Conservation (phyloP, 2,888 invertebrate species). For the Morpho achilles region DNA sequence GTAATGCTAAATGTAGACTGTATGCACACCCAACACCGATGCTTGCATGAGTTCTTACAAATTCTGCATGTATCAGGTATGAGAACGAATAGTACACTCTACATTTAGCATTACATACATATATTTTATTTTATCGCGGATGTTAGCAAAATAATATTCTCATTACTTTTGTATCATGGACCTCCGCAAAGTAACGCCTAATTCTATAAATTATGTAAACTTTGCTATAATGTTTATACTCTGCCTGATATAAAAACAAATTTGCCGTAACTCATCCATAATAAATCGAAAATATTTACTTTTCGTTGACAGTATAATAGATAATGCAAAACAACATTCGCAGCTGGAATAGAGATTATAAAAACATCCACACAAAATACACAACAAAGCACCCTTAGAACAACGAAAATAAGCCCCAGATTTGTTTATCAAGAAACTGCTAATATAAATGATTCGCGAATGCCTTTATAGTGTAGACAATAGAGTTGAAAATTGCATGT, state of each 20-base stretch:
- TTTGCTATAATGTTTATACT: neutral
- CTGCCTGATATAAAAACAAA: neutral
- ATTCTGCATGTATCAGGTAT: too few species aligned
- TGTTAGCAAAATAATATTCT: too few species aligned
- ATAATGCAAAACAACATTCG: slow-evolving; percentile 32
- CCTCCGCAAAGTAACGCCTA: too few species aligned
- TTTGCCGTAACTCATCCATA: slow-evolving; percentile 3
- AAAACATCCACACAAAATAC: slow-evolving; percentile 51
- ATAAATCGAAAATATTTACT: slow-evolving; percentile 16
- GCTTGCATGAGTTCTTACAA: too few species aligned
- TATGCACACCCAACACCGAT: too few species aligned
- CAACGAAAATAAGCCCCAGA: slow-evolving; percentile 1
- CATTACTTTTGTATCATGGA: too few species aligned
- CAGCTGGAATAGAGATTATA: slow-evolving; percentile 51
- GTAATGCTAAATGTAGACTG: too few species aligned
- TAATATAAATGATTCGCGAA: slow-evolving; percentile 1
- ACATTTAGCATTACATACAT: too few species aligned
- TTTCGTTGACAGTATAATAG: slow-evolving; percentile 17
- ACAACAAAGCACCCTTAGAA: slow-evolving; percentile 10
- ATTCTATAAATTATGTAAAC: too few species aligned
- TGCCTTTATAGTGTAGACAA: neutral
- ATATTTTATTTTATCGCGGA: too few species aligned
- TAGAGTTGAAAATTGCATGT: neutral
- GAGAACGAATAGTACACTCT: too few species aligned
- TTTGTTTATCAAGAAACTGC: neutral